Conservation (phyloP, 2,113 vertebrate genomes). For the Dicerorhinus sumatrensis region DNA sequence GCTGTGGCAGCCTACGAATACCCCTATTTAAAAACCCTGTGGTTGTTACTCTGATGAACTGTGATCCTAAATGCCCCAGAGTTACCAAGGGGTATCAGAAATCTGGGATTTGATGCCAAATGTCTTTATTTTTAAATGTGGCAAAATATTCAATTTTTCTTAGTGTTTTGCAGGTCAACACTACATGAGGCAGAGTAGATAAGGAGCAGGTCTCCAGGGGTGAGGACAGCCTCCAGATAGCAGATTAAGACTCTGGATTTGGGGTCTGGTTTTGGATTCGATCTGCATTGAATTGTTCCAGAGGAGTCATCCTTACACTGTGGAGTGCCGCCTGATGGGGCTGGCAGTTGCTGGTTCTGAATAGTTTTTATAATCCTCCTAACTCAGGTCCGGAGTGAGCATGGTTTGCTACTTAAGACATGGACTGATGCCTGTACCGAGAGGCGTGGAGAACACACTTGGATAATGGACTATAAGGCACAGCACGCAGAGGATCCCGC, state of each 20-base stretch:
- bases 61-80: accelerated
- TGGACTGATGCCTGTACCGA: not conserved
- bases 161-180: not conserved
- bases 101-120: no score
- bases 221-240: not conserved
- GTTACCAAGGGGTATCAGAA: not conserved
- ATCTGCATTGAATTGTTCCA: not conserved
- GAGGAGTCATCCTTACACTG: not conserved
- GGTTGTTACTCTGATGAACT: not conserved
- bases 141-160: not conserved
- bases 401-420: not conserved
- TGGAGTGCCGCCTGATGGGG: not conserved
- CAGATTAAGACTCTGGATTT: not conserved
- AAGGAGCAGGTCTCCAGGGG: not conserved
- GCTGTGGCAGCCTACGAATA: no score
- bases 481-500: accelerated
- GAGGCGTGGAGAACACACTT: not conserved
- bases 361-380: not conserved
- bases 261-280: not conserved
- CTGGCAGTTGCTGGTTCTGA: not conserved
- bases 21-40: not conserved
- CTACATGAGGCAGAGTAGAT: not conserved
- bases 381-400: not conserved
- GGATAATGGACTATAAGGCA: not conserved
- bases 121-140: not conserved